Evolutionary conservation across 2,797 vertebrate genomes (phyloP).

Genomic region (Champsocephalus gunnari): DNA sequence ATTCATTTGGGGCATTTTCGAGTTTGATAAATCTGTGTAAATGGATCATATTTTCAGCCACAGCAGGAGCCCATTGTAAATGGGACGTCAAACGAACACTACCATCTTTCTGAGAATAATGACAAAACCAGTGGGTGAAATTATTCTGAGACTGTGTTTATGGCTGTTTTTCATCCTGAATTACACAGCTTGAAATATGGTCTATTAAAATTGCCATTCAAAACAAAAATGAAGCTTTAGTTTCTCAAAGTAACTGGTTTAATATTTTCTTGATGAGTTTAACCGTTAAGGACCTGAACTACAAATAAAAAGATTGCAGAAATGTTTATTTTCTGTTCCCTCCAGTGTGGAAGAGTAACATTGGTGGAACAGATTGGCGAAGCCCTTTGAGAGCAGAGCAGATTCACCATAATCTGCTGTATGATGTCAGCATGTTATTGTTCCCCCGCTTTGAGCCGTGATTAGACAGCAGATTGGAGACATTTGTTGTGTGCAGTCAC

Average conservation of each 20-base stretch:
- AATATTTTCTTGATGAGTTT: conserved; percentile 28
- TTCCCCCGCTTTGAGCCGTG: conserved; percentile 62
- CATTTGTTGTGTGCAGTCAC: conserved; percentile 66
- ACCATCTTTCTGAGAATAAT: conserved; percentile 56
- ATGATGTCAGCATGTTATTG: conserved; percentile 68
- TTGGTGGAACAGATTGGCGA: conserved; percentile 52
- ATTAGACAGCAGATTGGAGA: conserved; percentile 79
- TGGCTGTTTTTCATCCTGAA: conserved; percentile 61
- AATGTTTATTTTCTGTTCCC: background rate
- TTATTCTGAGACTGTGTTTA: conserved; percentile 47
- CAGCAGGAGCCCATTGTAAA: conserved; percentile 56
- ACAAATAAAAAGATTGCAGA: background rate
- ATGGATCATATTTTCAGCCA: conserved; percentile 62
- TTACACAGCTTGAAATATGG: conserved; percentile 36
- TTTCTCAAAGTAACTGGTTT: conserved; percentile 33
- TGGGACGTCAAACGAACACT: conserved; percentile 40
- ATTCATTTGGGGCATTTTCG: conserved; percentile 64
- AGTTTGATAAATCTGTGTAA: conserved; percentile 72
- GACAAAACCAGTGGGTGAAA: conserved; percentile 58
- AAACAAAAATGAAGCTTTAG: conserved; percentile 44
- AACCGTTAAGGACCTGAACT: conserved; percentile 7
- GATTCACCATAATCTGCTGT: conserved; percentile 68
- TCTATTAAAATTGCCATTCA: conserved; percentile 44
- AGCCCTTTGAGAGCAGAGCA: conserved; percentile 56
- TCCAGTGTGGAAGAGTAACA: conserved; percentile 8